Evolutionary conservation across 1,140 invertebrate genomes (phyloP).

Genomic region (Sipha flava): DNA sequence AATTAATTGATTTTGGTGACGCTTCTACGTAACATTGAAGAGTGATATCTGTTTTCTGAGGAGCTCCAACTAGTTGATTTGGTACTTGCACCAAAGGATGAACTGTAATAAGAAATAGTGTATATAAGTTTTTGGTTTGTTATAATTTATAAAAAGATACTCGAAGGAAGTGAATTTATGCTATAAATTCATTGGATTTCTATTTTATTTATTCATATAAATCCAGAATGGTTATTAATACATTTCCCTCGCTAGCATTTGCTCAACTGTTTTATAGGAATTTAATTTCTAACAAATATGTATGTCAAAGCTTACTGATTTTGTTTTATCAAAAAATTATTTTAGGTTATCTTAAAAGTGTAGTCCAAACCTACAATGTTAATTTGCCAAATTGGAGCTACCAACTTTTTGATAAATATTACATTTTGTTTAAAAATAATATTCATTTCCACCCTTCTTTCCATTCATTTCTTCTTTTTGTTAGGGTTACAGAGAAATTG

Average conservation of each 20-base stretch:
- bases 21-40: slow-evolving; percentile 89
- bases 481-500: not conserved
- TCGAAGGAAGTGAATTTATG: not conserved
- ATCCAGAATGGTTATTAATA: slow-evolving; percentile 13
- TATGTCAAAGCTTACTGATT: slow-evolving; percentile 5
- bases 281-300: slow-evolving; percentile 24
- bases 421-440: slow-evolving; percentile 20
- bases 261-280: slow-evolving; percentile 9
- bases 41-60: slow-evolving; percentile 76
- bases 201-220: not conserved
- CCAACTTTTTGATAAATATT: slow-evolving; percentile 29
- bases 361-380: not conserved
- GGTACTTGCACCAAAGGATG: slow-evolving; percentile 86
- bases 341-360: slow-evolving; percentile 2
- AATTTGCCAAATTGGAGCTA: slow-evolving; percentile 5
- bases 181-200: slow-evolving; percentile 17
- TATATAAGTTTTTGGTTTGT: not conserved
- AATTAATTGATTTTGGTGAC: slow-evolving; percentile 83
- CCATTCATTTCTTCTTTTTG: not conserved
- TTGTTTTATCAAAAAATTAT: slow-evolving; percentile 10
- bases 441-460: not conserved
- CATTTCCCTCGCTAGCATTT: not conserved
- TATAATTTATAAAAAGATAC: not conserved
- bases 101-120: slow-evolving; percentile 52
- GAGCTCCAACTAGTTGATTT: slow-evolving; percentile 83